A percentile compares a stretch with the other conserved stretches of the same genome.
Evolutionary conservation across 2,113 vertebrate genomes (phyloP).

Genomic region (pig (Sus scrofa)): DNA sequence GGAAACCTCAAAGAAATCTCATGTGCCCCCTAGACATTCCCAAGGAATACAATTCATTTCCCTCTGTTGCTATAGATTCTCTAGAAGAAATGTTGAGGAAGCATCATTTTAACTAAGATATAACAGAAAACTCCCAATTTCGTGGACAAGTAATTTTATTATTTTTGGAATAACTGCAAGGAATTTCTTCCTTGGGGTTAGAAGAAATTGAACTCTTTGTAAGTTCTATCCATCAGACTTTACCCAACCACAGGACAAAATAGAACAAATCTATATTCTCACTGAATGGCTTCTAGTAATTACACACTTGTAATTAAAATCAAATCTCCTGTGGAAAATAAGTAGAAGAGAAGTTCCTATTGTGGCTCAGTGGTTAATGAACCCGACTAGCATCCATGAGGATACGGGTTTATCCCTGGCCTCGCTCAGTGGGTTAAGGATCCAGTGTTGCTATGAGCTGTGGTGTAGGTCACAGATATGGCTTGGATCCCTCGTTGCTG

Average conservation of each 20-base stretch:
- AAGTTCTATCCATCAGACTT: slow-evolving; percentile 47
- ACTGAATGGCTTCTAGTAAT: slow-evolving; percentile 29
- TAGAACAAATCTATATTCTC: slow-evolving; percentile 19
- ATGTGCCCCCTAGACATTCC: not conserved
- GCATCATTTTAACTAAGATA: not conserved
- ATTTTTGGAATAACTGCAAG: slow-evolving; percentile 1
- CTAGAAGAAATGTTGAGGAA: not conserved
- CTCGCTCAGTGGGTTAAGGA: too few relatives aligned
- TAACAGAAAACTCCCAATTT: not conserved
- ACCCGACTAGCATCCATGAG: too few relatives aligned
- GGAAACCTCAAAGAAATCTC: not conserved
- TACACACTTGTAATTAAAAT: not conserved
- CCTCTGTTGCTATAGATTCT: not conserved
- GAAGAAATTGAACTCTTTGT: slow-evolving; percentile 7
- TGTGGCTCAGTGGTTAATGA: too few relatives aligned
- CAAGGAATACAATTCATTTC: not conserved
- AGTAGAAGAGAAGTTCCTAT: not conserved
- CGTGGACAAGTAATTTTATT: not conserved
- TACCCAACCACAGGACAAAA: not conserved
- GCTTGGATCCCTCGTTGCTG: too few relatives aligned
- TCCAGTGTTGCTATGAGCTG: too few relatives aligned
- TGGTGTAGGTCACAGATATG: too few relatives aligned
- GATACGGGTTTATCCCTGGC: too few relatives aligned
- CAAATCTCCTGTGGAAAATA: not conserved
- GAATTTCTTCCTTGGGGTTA: not conserved